Evolutionary conservation across 53 echinoderm and acorn worm species (phyloP).

Genomic region (Holothuria scabra): DNA sequence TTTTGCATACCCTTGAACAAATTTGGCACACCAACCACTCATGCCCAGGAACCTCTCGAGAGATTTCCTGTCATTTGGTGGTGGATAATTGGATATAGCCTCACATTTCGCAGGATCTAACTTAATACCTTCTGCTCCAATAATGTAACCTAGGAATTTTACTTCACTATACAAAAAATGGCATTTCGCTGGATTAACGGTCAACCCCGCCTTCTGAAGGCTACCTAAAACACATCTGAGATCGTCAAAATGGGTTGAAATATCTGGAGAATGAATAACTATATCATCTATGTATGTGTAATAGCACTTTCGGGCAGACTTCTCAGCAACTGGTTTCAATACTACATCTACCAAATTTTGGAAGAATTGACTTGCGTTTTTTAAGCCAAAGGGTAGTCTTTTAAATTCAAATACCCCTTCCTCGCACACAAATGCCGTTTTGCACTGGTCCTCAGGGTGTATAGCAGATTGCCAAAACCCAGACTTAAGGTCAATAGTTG

Average conservation of each 20-base stretch:
- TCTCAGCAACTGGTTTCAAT: too few relatives aligned
- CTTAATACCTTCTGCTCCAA: constrained; percentile 8
- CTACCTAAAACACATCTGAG: too few relatives aligned
- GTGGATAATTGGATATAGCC: neutral
- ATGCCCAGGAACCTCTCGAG: constrained; percentile 55
- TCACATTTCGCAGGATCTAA: constrained; percentile 18
- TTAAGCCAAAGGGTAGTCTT: constrained; percentile 40
- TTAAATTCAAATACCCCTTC: constrained; percentile 37
- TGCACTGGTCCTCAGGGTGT: constrained; percentile 25
- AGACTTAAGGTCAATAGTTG: constrained; percentile 44
- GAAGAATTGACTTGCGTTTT: constrained; percentile 32
- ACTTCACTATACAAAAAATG: constrained; percentile 31
- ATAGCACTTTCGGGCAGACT: too few relatives aligned
- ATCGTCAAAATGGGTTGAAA: too few relatives aligned
- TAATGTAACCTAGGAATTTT: constrained; percentile 14
- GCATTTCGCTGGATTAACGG: constrained; percentile 48
- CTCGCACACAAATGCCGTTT: constrained; percentile 48
- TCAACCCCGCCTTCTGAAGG: too few relatives aligned
- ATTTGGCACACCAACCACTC: constrained; percentile 54
- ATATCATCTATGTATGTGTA: neutral
- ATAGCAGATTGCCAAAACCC: constrained; percentile 53
- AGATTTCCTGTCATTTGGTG: constrained; percentile 7
- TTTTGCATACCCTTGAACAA: constrained; percentile 30
- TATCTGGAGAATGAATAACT: neutral
- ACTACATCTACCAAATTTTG: constrained; percentile 28